Conservation (phyloP, 2,888 invertebrate genomes). For the Cremastinae sp. region DNA sequence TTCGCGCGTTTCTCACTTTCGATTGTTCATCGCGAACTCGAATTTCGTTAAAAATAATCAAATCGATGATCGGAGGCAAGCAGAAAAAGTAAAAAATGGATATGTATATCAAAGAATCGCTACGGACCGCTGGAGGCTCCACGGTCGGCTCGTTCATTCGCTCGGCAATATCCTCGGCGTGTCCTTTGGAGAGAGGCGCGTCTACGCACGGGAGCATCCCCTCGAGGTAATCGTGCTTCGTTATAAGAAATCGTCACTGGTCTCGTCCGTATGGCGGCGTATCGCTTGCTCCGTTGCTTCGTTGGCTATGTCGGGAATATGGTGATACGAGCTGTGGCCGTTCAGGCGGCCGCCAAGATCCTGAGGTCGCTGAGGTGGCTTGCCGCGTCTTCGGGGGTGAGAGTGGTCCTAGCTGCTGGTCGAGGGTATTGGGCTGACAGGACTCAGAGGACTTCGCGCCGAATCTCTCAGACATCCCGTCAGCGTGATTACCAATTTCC, state of each 20-base stretch:
- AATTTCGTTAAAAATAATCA: constrained; percentile 39
- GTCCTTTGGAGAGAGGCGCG: too few relatives aligned
- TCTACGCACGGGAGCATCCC: too few relatives aligned
- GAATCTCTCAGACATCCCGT: constrained; percentile 95
- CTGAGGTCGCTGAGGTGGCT: constrained; percentile 78
- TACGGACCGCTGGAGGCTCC: constrained; percentile 24
- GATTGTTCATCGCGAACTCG: not conserved
- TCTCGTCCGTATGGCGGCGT: not conserved
- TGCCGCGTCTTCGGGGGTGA: constrained; percentile 81
- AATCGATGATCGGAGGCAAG: constrained; percentile 56
- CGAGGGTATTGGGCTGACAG: constrained; percentile 91
- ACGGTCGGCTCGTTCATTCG: constrained; percentile 37
- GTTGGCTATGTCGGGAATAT: too few relatives aligned
- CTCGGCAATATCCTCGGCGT: not conserved
- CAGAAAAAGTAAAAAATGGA: constrained; percentile 62
- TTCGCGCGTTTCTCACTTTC: constrained; percentile 9
- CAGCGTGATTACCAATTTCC: constrained; percentile 93
- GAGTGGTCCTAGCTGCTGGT: constrained; percentile 94
- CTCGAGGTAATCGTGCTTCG: too few relatives aligned
- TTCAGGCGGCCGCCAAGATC: constrained; percentile 78
- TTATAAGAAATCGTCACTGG: too few relatives aligned
- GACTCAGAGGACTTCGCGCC: constrained; percentile 92
- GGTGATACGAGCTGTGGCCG: constrained; percentile 13
- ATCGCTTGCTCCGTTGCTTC: too few relatives aligned
- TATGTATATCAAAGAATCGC: constrained; percentile 62